Base-by-base conservation (phyloP, 2,113 vertebrate species). In the Cinclus cinclus region DNA sequence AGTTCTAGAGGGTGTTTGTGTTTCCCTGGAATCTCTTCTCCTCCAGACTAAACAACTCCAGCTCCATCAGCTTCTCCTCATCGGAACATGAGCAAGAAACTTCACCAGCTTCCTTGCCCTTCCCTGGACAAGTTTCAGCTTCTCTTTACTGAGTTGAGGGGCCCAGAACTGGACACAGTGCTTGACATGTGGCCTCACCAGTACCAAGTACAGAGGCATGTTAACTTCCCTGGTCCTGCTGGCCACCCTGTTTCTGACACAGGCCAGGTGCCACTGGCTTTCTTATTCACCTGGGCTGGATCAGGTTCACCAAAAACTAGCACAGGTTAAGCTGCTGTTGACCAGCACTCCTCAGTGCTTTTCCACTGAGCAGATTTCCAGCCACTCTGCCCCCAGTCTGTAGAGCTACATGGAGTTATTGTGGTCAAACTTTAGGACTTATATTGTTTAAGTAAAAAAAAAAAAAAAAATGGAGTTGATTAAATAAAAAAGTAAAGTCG, bases 1-100 rank as follows among this genome's bases (percentile, higher is more conserved):
- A 35, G 5, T 6, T 35, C 24, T 68, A 7, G 28, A 60, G 20
- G 16, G 5, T 1, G 0, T 30, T 10, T 2, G 10, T 16, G 11
- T 75, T 9, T 7, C 33, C 5, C 9, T 21, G 25, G 53, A 30
- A 20, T 33, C 7, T 39, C 13, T 20, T 47, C 35, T 46, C 42
- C 31, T 49, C 42, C n/a, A 60, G 28, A 21, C 15, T 37, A 22
- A 50, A 73, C 33, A 44, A 17, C 31, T 25, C 9, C 49, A 64
- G 13, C 35, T 80, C 30, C 21, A 20, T 68, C 39, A 60, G 69
- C 20, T 53, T 16, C 12, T 60, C 30, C 28, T 53, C 3, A 0
- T 7, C 25, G 53, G 6, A 60, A 53, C 28, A 10, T 2, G n/a
- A 60, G 24, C 39, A 42, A 53, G 53, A 39, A 35, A 3, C 46